Base-by-base conservation (phyloP, 2,113 vertebrate genomes). In the Colaptes auratus region DNA sequence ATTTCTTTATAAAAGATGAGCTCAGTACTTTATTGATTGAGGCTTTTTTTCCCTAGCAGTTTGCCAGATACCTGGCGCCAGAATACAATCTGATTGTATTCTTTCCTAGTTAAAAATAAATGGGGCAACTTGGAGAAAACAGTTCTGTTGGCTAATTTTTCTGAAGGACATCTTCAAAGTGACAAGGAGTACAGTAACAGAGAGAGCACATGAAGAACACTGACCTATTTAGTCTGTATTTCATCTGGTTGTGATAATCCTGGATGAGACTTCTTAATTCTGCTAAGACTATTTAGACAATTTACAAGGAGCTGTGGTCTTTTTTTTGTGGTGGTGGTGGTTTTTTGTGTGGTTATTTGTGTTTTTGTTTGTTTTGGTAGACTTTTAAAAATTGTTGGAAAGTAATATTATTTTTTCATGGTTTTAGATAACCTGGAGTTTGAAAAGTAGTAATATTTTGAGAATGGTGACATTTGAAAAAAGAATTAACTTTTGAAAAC, bases 1-100 rank as follows among this genome's bases (percentile, higher is more conserved):
- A 59, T 96, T 96, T 94, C 35, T 58, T 82, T 72, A 65, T 78
- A 91, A 80, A 96, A 90, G 82, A 56, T 61, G 69, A 85, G 24
- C 87, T 95, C 35, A 91, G 8, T 10, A 69, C 9, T 20, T 28
- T 59, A 15, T 56, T 60, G 36, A 75, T 80, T 44, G 72, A 48
- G 15, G 5, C 90, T 88, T 96, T 96, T 89, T 85, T 42, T 50
- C 10, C 50, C 66, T 92, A 67, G 77, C 73, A 55, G 7, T 36
- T 92, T 96, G 86, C 52, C 84, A 95, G 63, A 27, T 84, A 66
- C 19, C 36, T 79, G 72, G 9, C 63, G 77, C 6, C 25, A 31
- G 53, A 78, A 35, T 56, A 73, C 91, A 94, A 58, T 59, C 28
- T 12, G 2, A 20, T 76, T 74, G 61, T 78, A n/a, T n/a, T 67